These are phyloP conservation scores for Oscheius myriophilus DNA, from an alignment of 2,888 invertebrate species.

Conservation along the genomic window DNA sequence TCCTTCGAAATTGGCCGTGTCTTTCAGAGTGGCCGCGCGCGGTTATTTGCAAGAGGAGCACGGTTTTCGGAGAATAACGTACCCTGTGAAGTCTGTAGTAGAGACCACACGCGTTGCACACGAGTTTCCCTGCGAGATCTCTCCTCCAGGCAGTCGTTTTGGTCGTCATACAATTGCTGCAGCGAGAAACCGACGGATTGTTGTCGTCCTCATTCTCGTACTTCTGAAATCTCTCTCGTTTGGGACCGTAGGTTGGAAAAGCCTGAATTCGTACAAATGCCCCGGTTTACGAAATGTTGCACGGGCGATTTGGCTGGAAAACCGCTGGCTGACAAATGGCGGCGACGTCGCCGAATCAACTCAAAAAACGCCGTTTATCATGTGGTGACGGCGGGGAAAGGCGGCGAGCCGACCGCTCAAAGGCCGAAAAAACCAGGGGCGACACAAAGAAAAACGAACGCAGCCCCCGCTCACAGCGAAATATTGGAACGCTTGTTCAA, in stretches of 20 bases:
- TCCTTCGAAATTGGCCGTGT: background rate
- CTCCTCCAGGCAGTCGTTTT: constrained; percentile 70
- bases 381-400: constrained; percentile 26
- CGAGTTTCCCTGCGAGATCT: constrained; percentile 63
- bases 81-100: constrained; percentile 69
- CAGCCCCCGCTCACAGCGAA: constrained; percentile 4
- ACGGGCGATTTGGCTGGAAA: constrained; percentile 23
- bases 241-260: no score
- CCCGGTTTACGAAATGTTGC: constrained; percentile 5
- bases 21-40: background rate
- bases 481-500: background rate
- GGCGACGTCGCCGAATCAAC: constrained; percentile 26
- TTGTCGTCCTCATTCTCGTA: constrained; percentile 44
- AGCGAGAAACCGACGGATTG: constrained; percentile 54
- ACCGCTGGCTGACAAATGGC: constrained; percentile 26
- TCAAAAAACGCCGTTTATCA: constrained; percentile 28
- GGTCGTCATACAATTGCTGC: constrained; percentile 67
- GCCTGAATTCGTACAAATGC: background rate
- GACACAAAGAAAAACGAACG: constrained; percentile 16
- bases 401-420: constrained; percentile 18
- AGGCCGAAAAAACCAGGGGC: constrained; percentile 15
- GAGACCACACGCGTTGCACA: constrained; percentile 70
- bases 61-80: constrained; percentile 8
- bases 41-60: background rate
- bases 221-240: constrained; percentile 29